These are phyloP conservation scores for Galeopsomyia nigrocyanea DNA, from an alignment of 2,888 invertebrate genomes.

Conservation along the genomic window DNA sequence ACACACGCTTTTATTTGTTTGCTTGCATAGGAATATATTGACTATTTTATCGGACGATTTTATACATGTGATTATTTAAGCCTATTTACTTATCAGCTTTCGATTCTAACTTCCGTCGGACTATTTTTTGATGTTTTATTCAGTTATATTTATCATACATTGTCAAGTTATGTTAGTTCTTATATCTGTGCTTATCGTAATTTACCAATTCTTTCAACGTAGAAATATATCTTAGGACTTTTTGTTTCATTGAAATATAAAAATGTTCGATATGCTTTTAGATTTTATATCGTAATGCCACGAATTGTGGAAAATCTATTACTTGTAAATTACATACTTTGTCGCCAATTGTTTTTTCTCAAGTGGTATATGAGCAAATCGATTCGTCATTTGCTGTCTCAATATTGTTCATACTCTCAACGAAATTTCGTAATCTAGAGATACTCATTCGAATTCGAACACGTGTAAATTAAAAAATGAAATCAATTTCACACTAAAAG, in stretches of 20 bases:
- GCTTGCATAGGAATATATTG: constrained; percentile 42
- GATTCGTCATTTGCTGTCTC: no score
- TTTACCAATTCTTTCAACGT: constrained; percentile 52
- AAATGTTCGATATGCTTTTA: constrained; percentile 61
- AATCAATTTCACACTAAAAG: constrained; percentile 20
- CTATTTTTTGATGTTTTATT: constrained; percentile 48
- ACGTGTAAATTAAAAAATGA: constrained; percentile 13
- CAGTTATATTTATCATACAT: constrained; percentile 44
- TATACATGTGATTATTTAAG: constrained; percentile 31
- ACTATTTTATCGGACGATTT: constrained; percentile 45
- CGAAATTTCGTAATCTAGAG: no score
- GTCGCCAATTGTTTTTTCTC: no score
- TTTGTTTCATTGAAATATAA: constrained; percentile 54
- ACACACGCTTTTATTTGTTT: constrained; percentile 30
- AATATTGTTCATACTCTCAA: no score
- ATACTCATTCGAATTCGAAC: no score
- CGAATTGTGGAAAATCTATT: no score
- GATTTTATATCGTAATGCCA: no score
- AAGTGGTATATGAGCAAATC: no score
- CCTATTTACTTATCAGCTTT: constrained; percentile 18
- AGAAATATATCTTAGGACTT: constrained; percentile 61
- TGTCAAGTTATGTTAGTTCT: constrained; percentile 40
- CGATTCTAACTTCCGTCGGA: constrained; percentile 9
- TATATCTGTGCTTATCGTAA: constrained; percentile 23
- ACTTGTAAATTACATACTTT: no score